Base-by-base conservation (phyloP, 2,888 invertebrate genomes). In the Dicyrtomina minuta region DNA sequence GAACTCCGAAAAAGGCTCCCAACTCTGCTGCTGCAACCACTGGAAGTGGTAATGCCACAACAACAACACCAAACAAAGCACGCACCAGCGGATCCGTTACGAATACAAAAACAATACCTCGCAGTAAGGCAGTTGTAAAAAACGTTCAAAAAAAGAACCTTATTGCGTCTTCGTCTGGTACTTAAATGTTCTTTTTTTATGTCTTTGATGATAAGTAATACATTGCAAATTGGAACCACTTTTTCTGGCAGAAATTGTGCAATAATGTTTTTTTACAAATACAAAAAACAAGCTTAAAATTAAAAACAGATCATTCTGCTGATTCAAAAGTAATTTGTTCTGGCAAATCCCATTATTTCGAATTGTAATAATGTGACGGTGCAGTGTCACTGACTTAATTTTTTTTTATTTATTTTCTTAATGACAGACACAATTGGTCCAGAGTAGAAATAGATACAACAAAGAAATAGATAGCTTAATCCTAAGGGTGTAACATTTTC, bases 1-100 rank as follows among this genome's bases (percentile, higher is more conserved):
- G 10, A 22, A 6, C 55, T 15, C n/a, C 26, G 4, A 55, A 55
- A 27, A 39, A 55, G 24, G 2, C 15, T 20, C 13, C 17, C 15
- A 71, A 77, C 0, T 86, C 87, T 8, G 86, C 86, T 1, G 85
- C 87, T 0, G 86, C 87, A 8, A 85, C 87, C 17, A 87, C 86
- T 22, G 81, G 82, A 26, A 77, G 81, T 2, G 88, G 86, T 81
- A 78, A 80, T 22, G 83, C 84, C 8, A 83, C 83, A 77, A 80
- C 82, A 20, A 78, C 79, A 49, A 15, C 61, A 20, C 26, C 33
- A 46, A 56, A 44, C 27, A 68, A 62, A 43, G 26, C 33, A 17
- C 26, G 60, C 43, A 60, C 39, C 13, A 68, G 70, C 59, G 70
- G 65, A 2, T 33, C 56, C 2, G 61, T 68, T 17, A 55, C 44